Base-by-base conservation (phyloP, 2,113 vertebrate species). In the Athene noctua region DNA sequence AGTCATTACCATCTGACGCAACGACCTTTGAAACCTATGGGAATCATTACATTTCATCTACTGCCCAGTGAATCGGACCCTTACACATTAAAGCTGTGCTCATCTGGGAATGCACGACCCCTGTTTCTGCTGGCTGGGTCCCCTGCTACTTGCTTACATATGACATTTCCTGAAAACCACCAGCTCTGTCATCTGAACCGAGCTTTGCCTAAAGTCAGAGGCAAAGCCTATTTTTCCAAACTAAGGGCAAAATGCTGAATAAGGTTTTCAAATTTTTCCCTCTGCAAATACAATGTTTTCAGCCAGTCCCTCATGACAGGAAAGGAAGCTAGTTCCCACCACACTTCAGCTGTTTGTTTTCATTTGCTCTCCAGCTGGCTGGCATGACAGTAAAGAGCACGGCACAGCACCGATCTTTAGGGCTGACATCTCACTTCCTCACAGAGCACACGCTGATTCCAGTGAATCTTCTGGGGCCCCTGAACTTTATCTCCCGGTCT, bases 341-440 rank as follows among this genome's bases (percentile, higher is more conserved):
- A 42, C 42, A 13, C 5, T 75, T 32, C 47, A 84, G 62, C 65
- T 92, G 52, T 68, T 93, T 88, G 79, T 87, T 85, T 85, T 68
- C 81, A 15, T 34, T 74, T 40, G 59, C 47, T 84, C n/a, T 26
- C 42, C 67, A 55, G 67, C 66, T 19, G 57, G 61, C 61, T 77
- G 67, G 72, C 72, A 10, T 15, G 61, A 40, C 47, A 81, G 86
- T 22, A 79, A 32, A 67, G 47, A 71, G 78, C 44, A 49, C 9
- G 15, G 21, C 0, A 0, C 7, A 4, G 57, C 3, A 40, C 42
- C 0, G 0, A 5, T 16, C 65, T 49, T 38, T 49, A 55, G 57
- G 57, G 67, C 13, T 2, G 26, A 52, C 68, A 67, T 8, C 58
- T 86, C 25, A 16, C 38, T 74, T 71, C 82, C 77, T 66, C 68